Conservation (phyloP, 2,113 vertebrate genomes). For the Brachyistius frenatus region DNA sequence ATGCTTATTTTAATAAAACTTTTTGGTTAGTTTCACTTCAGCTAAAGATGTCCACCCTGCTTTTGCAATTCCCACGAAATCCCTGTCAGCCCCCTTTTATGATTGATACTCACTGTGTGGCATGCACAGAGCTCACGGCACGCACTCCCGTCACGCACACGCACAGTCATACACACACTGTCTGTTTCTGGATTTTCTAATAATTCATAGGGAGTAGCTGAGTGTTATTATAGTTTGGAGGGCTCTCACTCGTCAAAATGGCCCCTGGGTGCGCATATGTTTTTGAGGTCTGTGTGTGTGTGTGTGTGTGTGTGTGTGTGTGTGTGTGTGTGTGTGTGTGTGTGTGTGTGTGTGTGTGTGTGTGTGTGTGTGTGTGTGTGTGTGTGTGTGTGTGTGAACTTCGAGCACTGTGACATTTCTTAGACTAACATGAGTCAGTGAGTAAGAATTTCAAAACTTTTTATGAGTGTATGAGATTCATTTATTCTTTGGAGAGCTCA, state of each 20-base stretch:
- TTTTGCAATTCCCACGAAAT: conserved; percentile 69
- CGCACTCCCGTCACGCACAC: conserved; percentile 16
- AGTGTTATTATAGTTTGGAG: conserved; percentile 73
- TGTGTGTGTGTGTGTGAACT: conserved; percentile 37
- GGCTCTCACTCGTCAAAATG: conserved; percentile 66
- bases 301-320: conserved; percentile 40
- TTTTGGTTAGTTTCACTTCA: conserved; percentile 14
- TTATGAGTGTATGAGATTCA: conserved; percentile 62
- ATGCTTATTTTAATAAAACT: not conserved
- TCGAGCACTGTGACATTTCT: conserved; percentile 67
- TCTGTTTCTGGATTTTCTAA: conserved; percentile 57
- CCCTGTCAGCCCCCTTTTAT: conserved; percentile 45
- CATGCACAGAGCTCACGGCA: conserved; percentile 17
- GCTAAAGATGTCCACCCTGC: conserved; percentile 48
- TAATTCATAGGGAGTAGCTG: conserved; percentile 71
- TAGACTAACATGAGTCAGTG: conserved; percentile 64
- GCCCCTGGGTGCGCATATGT: conserved; percentile 55
- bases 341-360: conserved; percentile 50
- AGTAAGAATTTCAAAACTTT: conserved; percentile 71
- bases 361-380: conserved; percentile 33
- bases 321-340: conserved; percentile 44
- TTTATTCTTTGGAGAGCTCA: conserved; percentile 43
- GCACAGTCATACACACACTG: conserved; percentile 9
- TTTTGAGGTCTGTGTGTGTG: conserved; percentile 47
- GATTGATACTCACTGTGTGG: conserved; percentile 56